A percentile compares a stretch with the other conserved stretches of the same genome.
phyloP scores from a whole-genome alignment of 1,140 invertebrate genomes.

The Marisa cornuarietis region DNA sequence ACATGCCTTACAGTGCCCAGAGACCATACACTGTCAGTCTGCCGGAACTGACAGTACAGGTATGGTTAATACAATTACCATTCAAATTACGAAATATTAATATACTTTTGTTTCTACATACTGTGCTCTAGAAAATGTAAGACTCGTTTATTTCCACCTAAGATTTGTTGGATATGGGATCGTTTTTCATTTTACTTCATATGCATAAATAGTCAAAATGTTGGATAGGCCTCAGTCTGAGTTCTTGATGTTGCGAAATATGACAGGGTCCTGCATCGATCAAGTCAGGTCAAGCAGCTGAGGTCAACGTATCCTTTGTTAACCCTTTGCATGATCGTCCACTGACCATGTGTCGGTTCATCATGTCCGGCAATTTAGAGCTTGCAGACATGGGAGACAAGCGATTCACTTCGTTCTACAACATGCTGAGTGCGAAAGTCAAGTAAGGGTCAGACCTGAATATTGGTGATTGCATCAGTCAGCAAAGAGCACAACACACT shows the following conservation, averaged over 20 bases:
- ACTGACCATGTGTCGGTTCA: neutral
- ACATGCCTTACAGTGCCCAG: constrained; percentile 23
- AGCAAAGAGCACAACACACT: neutral
- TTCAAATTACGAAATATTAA: neutral
- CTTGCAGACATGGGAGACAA: neutral
- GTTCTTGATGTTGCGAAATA: neutral
- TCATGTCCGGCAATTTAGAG: constrained; percentile 4
- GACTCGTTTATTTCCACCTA: neutral
- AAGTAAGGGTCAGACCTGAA: neutral
- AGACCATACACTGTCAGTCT: neutral
- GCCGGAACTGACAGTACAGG: neutral
- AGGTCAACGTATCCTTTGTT: neutral
- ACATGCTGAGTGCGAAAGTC: neutral
- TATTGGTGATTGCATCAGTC: neutral
- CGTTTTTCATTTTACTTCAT: neutral
- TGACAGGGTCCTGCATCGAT: neutral
- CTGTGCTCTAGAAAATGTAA: neutral
- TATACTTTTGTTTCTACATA: no score
- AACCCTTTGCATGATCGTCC: constrained; percentile 6
- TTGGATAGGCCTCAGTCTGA: neutral
- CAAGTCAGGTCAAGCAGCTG: neutral
- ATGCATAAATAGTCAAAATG: neutral
- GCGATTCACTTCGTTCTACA: neutral
- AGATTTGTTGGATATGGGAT: neutral
- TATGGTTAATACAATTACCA: neutral